Evolutionary conservation across 2,797 vertebrate genomes (phyloP).

Genomic region (Typhlichthys eigenmanni): DNA sequence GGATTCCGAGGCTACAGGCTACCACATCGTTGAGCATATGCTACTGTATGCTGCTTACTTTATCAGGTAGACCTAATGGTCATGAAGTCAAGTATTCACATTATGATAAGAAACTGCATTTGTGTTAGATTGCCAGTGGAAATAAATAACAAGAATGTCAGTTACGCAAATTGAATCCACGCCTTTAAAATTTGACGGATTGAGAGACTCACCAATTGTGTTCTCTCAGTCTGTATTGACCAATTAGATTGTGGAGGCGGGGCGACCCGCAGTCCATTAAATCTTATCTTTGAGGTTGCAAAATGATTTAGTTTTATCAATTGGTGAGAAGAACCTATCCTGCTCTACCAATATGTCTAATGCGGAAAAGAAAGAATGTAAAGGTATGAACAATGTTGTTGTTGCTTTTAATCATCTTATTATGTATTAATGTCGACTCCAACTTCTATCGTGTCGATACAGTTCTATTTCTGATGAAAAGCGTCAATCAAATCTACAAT

Average conservation of each 20-base stretch:
- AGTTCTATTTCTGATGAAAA: no score
- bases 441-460: no score
- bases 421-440: no score
- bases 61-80: no score
- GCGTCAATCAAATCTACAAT: no score
- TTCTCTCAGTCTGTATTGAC: neutral
- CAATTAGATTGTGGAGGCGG: slow-evolving; percentile 46
- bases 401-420: neutral
- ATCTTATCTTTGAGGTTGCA: slow-evolving; percentile 8
- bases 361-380: neutral
- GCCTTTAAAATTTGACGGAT: slow-evolving; percentile 17
- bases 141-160: slow-evolving; percentile 2
- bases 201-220: slow-evolving; percentile 20
- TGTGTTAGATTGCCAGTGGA: no score
- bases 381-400: slow-evolving; percentile 42
- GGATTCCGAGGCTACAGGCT: no score
- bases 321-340: neutral
- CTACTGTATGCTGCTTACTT: no score
- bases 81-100: no score
- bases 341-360: slow-evolving; percentile 24
- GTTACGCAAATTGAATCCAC: slow-evolving; percentile 40
- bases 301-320: neutral
- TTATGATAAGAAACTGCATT: no score
- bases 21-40: no score
- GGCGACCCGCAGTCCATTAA: accelerated